Evolutionary conservation across 2,888 invertebrate species (phyloP).

Genomic region (Enchytraeus crypticus): DNA sequence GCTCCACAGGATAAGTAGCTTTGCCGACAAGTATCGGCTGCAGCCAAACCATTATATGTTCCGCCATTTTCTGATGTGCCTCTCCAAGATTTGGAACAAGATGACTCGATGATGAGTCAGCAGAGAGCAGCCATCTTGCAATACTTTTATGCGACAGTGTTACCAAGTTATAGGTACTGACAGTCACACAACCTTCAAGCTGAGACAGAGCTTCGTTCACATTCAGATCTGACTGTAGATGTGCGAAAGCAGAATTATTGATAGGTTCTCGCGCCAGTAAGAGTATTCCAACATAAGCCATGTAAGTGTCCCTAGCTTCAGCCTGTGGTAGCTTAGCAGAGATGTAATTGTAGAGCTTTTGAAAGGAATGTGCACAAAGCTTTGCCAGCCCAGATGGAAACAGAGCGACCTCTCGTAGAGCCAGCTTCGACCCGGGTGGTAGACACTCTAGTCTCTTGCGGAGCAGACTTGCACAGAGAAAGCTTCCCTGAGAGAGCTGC

Average conservation of each 20-base stretch:
- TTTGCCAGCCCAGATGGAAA: constrained; percentile 20
- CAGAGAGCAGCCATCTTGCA: constrained; percentile 20
- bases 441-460: constrained; percentile 10
- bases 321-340: not conserved
- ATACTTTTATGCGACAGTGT: constrained; percentile 15
- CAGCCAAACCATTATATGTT: constrained; percentile 15
- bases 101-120: constrained; percentile 10
- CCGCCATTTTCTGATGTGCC: constrained; percentile 12
- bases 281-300: constrained; percentile 11
- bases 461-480: constrained; percentile 20
- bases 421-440: constrained; percentile 14
- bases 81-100: constrained; percentile 2
- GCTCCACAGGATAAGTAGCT: not conserved
- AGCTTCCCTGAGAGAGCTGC: constrained; percentile 21
- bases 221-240: constrained; percentile 1
- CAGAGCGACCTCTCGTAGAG: constrained; percentile 21
- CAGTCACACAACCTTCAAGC: constrained; percentile 11
- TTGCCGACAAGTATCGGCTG: constrained; percentile 7
- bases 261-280: constrained; percentile 10
- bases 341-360: constrained; percentile 7
- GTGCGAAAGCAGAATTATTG: not conserved
- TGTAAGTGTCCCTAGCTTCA: constrained; percentile 9
- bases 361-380: constrained; percentile 13
- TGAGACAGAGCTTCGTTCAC: constrained; percentile 1
- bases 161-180: constrained; percentile 1